Base-by-base conservation (phyloP, 2,113 vertebrate genomes). In the Phaetusa simplex region DNA sequence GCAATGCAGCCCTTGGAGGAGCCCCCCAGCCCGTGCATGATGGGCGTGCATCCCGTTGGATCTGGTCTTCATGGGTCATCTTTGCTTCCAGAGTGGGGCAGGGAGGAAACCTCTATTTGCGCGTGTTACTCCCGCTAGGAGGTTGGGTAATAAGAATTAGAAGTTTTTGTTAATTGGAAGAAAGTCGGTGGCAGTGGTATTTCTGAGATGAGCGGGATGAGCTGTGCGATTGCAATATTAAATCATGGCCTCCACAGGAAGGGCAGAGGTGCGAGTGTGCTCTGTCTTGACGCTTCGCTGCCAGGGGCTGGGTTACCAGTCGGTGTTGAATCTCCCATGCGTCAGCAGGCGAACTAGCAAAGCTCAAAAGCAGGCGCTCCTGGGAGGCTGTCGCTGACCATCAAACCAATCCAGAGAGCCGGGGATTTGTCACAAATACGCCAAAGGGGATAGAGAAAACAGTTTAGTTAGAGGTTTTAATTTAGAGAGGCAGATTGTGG, bases 11-110 rank as follows among this genome's bases (percentile, higher is more conserved):
- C 49, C 9, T 69, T 5, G 36, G 50, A 52, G 24, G 71, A 93
- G 66, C 47, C 67, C 50, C n/a, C 61, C 36, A 50, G 52, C 22
- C 79, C 0, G 0, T 14, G 47, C 2, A 0, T 9, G 40, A 18
- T 32, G 59, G 45, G 9, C 22, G 1, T 0, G 6, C 26, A 50
- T 71, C 29, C 52, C 2, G 0, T 13, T 36, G 73, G 18, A 49
- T 62, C 78, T 80, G 73, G 5, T 45, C 62, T 55, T 38, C 20
- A 2, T 53, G 74, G 61, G 70, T 61, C 74, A 72, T 0, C 45
- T 66, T 47, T n/a, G 47, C 55, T 80, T 65, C 50, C 50, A 21
- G 55, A 86, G n/a, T 6, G 5, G 42, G 32, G 13, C 86, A 79
- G 73, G 78, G 61, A 87, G 40, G 64, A 85, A 80, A 61, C n/a